A percentile compares a stretch with the other conserved stretches of the same genome.
Conservation (phyloP, 1,140 invertebrate species). For the Aphelinus certus region DNA sequence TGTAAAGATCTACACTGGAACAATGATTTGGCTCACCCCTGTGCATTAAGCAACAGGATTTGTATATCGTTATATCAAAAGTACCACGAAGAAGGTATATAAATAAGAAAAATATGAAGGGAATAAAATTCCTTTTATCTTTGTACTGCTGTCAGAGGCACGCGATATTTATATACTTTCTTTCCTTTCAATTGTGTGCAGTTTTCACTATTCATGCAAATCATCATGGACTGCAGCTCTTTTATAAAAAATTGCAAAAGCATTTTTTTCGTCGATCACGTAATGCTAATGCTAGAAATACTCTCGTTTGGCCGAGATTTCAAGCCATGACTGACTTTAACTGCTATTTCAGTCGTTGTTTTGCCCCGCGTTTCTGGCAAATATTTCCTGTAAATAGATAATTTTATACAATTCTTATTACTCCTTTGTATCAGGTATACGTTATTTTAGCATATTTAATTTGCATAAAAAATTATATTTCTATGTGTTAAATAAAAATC, state of each 20-base stretch:
- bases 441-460: too few species aligned
- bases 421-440: too few species aligned
- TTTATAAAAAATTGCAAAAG: not conserved
- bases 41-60: too few species aligned
- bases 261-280: not conserved
- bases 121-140: not conserved
- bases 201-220: too few species aligned
- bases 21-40: too few species aligned
- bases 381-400: slow-evolving; percentile 66
- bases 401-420: not conserved
- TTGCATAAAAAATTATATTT: not conserved
- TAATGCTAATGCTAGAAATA: not conserved
- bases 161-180: slow-evolving; percentile 26
- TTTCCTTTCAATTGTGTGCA: not conserved
- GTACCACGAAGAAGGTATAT: not conserved
- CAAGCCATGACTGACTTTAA: slow-evolving; percentile 53
- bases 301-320: slow-evolving; percentile 47
- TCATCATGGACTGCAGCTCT: not conserved
- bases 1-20: not conserved
- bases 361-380: slow-evolving; percentile 78
- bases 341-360: slow-evolving; percentile 70
- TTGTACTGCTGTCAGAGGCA: not conserved
- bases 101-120: slow-evolving; percentile 8
- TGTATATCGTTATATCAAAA: too few species aligned
- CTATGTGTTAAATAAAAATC: not conserved